Percentiles rank a stretch among this genome's conserved stretches.
Evolutionary conservation across 2,888 invertebrate genomes (phyloP).

Genomic region (Cantharis nigra): DNA sequence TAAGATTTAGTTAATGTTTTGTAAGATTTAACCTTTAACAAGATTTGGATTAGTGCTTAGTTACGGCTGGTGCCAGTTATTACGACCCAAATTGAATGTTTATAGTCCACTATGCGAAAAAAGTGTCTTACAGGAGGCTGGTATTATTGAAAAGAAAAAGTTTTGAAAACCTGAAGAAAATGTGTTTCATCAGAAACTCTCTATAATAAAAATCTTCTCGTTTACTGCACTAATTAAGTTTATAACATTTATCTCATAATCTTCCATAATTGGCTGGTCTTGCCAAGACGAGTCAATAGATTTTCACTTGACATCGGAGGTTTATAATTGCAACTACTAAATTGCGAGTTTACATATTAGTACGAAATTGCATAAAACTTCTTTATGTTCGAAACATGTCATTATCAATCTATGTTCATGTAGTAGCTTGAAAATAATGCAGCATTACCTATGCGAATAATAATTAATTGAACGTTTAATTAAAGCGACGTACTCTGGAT

Average conservation of each 20-base stretch:
- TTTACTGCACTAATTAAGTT: not conserved
- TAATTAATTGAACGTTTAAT: constrained; percentile 30
- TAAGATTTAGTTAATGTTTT: no score
- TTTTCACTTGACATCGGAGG: not conserved
- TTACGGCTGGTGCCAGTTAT: no score
- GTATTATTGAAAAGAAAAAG: not conserved
- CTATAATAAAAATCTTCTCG: not conserved
- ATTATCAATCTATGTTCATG: constrained; percentile 10
- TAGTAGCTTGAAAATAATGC: not conserved
- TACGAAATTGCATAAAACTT: constrained; percentile 2
- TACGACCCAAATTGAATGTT: no score
- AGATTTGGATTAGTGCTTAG: no score
- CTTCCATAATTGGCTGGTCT: not conserved
- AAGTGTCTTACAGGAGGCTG: not conserved
- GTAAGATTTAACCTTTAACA: no score
- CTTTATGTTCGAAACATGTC: constrained; percentile 10
- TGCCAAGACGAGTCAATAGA: not conserved
- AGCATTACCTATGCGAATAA: constrained; percentile 20
- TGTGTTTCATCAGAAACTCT: not conserved
- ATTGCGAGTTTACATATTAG: not conserved
- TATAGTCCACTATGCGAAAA: no score
- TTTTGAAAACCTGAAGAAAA: not conserved
- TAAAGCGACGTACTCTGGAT: constrained; percentile 23
- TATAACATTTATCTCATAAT: not conserved
- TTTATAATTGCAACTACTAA: not conserved